Evolutionary conservation across 2,113 vertebrate genomes (phyloP).

Genomic region (Nyctereutes procyonoides): DNA sequence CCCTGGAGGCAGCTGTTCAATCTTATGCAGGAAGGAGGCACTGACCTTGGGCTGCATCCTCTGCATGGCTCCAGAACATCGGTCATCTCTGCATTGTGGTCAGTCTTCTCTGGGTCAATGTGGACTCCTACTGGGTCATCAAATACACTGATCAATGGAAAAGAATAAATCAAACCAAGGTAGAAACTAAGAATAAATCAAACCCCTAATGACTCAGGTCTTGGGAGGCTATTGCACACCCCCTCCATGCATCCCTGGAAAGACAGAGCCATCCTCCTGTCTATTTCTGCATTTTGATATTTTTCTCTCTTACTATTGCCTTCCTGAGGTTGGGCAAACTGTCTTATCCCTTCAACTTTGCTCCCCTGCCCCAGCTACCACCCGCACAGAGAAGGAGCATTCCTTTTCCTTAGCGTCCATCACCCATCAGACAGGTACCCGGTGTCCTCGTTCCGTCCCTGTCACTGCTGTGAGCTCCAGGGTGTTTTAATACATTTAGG

Average conservation of each 20-base stretch:
- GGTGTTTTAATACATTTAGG: no score
- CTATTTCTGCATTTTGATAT: background rate
- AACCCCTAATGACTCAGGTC: no score
- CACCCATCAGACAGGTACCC: background rate
- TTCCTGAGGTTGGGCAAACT: background rate
- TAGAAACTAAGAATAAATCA: background rate
- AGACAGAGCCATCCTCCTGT: background rate
- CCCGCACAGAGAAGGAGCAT: rapidly evolving
- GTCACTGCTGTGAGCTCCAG: background rate
- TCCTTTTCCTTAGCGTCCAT: background rate
- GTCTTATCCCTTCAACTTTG: rapidly evolving
- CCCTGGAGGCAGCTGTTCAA: rapidly evolving
- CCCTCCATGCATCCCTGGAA: background rate
- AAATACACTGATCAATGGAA: background rate
- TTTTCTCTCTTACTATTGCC: background rate
- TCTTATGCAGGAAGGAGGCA: rapidly evolving
- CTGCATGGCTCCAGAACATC: rapidly evolving
- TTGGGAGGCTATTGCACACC: no score
- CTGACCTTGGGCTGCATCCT: rapidly evolving
- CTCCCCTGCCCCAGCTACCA: background rate
- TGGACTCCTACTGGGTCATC: rapidly evolving
- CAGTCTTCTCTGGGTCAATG: rapidly evolving
- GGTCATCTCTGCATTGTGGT: background rate
- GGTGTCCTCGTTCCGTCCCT: background rate
- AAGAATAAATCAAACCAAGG: background rate